Base-by-base conservation (phyloP, 1,140 invertebrate genomes). In the Ceratoteleas bidentatus region DNA sequence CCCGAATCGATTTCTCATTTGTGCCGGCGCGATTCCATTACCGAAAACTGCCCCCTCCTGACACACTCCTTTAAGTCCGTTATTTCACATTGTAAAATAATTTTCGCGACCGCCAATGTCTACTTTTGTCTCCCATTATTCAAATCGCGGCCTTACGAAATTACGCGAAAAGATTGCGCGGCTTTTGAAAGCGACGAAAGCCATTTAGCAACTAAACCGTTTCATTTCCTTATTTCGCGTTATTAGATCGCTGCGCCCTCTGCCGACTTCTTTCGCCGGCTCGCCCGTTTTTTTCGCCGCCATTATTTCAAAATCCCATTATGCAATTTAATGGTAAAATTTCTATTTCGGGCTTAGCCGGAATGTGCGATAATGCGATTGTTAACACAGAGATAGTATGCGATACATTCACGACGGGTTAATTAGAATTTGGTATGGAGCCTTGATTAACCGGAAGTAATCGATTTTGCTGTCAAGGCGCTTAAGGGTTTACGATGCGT, bases 401-500 rank as follows among this genome's bases (percentile, higher is more conserved):
- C 81, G 43, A 79, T 76, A 83, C 66, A 79, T 83, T 83, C 58
- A 57, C 75, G 47, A 79, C 72, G 72, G 61, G 72, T 78, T 85
- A 85, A 85, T 85, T 82, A 78, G 84, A 80, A 84, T 77, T 84
- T 73, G 79, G 73, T 72, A 78, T 70, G 77, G 70, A 76, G 24
- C 60, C 74, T 80, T 85, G 86, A 88, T 87, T 88, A 88, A 77
- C 82, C 80, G 84, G 83, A 84, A 75, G 82, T 87, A 84, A 90
- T 89, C 88, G 87, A 90, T 90, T 83, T 84, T 61, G 15, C 45
- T 70, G 77, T 76, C 66, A 75, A 69, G 75, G 77, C 78, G 74
- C 56, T 82, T 82, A 83, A 76, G 69, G 61, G 79, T 75, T 84
- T 85, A 79, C 62, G 36, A 49, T 60, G 43, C 50, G 57, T 33